Conservation (phyloP, 2,797 vertebrate species). For the Sphenopsis melanotis region DNA sequence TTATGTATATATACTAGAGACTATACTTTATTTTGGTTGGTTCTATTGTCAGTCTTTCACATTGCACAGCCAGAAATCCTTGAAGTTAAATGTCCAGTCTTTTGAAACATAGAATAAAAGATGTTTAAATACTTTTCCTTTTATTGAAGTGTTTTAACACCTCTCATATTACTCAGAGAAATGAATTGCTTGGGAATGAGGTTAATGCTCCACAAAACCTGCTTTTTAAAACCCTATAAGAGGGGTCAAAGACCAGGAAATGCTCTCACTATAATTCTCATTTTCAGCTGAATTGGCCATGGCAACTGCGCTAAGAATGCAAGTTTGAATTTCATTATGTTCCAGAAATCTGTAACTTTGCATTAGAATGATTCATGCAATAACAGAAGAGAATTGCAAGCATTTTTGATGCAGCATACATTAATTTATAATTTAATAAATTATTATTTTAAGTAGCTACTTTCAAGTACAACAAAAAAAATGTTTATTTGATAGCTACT, state of each 20-base stretch:
- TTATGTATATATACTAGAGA: neutral
- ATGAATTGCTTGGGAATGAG: conserved; percentile 61
- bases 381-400: conserved; percentile 61
- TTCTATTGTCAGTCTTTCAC: conserved; percentile 3
- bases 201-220: conserved; percentile 63
- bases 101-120: conserved; percentile 57
- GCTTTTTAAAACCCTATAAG: conserved; percentile 70
- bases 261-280: conserved; percentile 71
- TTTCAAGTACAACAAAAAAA: conserved; percentile 64
- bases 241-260: conserved; percentile 77
- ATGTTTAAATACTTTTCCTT: conserved; percentile 63
- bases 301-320: conserved; percentile 69
- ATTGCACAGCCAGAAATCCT: conserved; percentile 43
- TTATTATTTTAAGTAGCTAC: conserved; percentile 57
- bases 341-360: conserved; percentile 74
- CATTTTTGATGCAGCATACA: conserved; percentile 60
- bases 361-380: conserved; percentile 65
- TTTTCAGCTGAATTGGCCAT: conserved; percentile 74
- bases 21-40: conserved; percentile 17
- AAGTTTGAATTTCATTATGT: conserved; percentile 74
- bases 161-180: conserved; percentile 63
- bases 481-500: conserved; percentile 46
- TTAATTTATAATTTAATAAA: conserved; percentile 73
- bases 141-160: conserved; percentile 62
- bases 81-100: conserved; percentile 47